phyloP scores from a whole-genome alignment of 2,797 vertebrate genomes.

The Cryptoblepharus egeriae region DNA sequence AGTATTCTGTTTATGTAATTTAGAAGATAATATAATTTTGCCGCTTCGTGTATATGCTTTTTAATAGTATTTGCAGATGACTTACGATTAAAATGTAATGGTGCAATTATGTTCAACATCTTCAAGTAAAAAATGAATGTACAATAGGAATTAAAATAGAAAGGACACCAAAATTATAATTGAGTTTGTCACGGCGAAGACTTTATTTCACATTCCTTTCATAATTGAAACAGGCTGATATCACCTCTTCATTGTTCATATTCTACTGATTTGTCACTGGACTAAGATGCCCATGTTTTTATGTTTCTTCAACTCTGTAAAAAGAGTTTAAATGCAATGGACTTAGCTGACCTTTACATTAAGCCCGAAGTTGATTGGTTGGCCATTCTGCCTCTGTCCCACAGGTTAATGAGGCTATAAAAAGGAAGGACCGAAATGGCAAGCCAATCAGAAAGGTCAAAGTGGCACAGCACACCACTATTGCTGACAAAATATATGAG shows the following conservation, averaged over 20 bases:
- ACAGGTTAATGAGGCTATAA: conserved; percentile 74
- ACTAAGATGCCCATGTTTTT: conserved; percentile 2
- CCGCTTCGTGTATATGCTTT: neutral
- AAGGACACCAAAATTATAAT: conserved; percentile 15
- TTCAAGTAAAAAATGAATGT: conserved; percentile 35
- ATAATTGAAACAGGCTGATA: neutral
- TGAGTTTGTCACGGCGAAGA: neutral
- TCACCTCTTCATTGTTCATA: conserved; percentile 1
- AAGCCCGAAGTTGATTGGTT: conserved; percentile 40
- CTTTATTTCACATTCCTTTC: conserved; percentile 20
- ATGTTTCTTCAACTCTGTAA: conserved; percentile 32
- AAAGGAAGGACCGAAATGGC: conserved; percentile 69
- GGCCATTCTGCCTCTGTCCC: conserved; percentile 48
- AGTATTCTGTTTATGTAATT: conserved; percentile 47
- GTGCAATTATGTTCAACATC: neutral
- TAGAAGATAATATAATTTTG: neutral
- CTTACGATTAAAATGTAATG: neutral
- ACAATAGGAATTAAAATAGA: conserved; percentile 21
- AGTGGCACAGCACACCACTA: conserved; percentile 50
- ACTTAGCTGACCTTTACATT: conserved; percentile 58
- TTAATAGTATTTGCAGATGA: neutral
- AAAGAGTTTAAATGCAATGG: conserved; percentile 55
- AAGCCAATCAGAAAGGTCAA: conserved; percentile 74
- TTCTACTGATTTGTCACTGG: conserved; percentile 25
- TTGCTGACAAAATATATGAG: conserved; percentile 70